Evolutionary conservation across 2,113 vertebrate species (phyloP).

Genomic region (Dryoscopus gambensis): DNA sequence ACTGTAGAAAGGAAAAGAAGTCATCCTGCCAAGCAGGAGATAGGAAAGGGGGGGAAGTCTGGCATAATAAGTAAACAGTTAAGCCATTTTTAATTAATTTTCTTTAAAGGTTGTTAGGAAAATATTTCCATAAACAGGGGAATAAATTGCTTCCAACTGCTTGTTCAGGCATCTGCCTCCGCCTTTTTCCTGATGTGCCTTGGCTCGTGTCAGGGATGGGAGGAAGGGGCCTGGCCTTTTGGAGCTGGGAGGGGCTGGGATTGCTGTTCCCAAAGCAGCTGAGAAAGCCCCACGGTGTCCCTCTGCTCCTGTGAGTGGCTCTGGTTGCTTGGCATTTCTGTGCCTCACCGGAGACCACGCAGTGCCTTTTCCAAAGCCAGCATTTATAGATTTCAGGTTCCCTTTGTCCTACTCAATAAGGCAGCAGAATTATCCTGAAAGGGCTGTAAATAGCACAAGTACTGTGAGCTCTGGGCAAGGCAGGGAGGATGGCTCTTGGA

Average conservation of each 20-base stretch:
- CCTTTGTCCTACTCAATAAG: background rate
- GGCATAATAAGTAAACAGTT: background rate
- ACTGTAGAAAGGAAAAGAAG: background rate
- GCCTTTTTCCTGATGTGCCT: background rate
- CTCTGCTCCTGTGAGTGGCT: background rate
- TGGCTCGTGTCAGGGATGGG: background rate
- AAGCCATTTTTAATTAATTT: slow-evolving; percentile 36
- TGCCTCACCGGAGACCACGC: background rate
- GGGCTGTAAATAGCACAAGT: slow-evolving; percentile 35
- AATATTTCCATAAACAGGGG: background rate
- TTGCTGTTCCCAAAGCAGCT: background rate
- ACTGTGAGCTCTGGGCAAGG: background rate
- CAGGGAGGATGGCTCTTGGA: background rate
- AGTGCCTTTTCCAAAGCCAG: background rate
- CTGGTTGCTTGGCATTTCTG: background rate
- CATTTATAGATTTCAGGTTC: background rate
- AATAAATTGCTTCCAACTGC: background rate
- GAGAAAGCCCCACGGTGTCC: background rate
- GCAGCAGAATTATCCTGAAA: slow-evolving; percentile 40
- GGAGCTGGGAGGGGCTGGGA: background rate
- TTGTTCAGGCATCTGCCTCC: background rate
- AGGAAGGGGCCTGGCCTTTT: background rate
- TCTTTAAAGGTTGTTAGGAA: background rate
- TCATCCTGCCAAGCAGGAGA: background rate
- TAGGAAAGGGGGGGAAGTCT: background rate